phyloP scores from a whole-genome alignment of 2,113 vertebrate genomes.

The Myrmecobius fasciatus region DNA sequence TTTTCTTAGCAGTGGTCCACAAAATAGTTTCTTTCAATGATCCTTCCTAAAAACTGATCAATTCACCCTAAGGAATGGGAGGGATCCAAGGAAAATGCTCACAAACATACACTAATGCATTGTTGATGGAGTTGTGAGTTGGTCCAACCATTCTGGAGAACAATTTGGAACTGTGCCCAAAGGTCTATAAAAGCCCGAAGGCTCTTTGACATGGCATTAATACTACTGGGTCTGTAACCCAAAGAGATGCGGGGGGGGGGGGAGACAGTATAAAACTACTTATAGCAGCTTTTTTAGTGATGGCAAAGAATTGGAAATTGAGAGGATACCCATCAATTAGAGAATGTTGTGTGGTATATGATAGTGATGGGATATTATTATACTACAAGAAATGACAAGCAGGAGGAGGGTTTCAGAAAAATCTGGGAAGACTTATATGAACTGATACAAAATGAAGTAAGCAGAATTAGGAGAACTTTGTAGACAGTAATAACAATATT shows the following conservation, averaged over 20 bases:
- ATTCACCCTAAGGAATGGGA: background rate
- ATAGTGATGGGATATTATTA: background rate
- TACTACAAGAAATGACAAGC: background rate
- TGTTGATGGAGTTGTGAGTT: background rate
- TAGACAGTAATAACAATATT: background rate
- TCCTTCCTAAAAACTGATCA: constrained; percentile 31
- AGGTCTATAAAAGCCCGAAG: background rate
- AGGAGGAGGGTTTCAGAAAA: background rate
- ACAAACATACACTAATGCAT: background rate
- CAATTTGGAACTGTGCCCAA: background rate
- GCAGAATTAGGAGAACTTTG: background rate
- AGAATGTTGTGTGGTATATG: background rate
- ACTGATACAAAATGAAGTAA: background rate
- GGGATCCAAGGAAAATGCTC: background rate
- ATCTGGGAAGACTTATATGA: background rate
- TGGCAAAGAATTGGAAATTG: background rate
- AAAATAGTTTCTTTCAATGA: constrained; percentile 4
- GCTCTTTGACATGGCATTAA: background rate
- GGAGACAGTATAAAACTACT: background rate
- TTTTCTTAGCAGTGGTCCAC: constrained; percentile 59
- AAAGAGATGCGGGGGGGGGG: background rate
- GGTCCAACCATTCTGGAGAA: background rate
- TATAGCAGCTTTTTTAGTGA: background rate
- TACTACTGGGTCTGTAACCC: background rate
- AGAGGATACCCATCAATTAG: background rate